phyloP scores from a whole-genome alignment of 2,888 invertebrate species.

The Pilophorus perplexus region DNA sequence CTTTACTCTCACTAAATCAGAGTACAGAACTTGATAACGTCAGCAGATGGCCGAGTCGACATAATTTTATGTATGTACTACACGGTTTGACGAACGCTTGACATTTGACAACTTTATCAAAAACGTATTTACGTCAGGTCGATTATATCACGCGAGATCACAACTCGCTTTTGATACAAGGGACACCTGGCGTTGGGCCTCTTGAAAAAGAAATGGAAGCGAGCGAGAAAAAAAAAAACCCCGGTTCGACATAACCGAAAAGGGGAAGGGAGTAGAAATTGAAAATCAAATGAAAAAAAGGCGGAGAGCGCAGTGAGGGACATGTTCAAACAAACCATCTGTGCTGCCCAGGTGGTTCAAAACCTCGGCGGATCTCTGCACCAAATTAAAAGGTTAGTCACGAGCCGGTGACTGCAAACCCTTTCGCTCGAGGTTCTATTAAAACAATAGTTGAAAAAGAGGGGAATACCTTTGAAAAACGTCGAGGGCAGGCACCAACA shows the following conservation, averaged over 20 bases:
- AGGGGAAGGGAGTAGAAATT: not conserved
- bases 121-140: not conserved
- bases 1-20: no score
- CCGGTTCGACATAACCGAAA: not conserved
- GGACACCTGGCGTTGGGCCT: slow-evolving; percentile 3
- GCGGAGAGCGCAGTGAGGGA: not conserved
- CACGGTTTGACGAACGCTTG: not conserved
- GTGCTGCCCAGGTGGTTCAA: slow-evolving; percentile 23
- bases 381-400: slow-evolving; percentile 38
- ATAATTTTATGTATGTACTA: no score
- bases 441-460: no score
- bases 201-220: not conserved
- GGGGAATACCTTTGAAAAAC: no score
- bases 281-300: slow-evolving; percentile 18
- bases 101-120: not conserved
- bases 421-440: slow-evolving; percentile 28
- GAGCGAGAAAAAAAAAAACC: not conserved
- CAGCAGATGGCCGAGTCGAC: no score
- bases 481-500: no score
- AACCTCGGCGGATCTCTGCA: slow-evolving; percentile 20
- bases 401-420: slow-evolving; percentile 35
- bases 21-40: no score
- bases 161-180: not conserved
- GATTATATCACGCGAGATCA: not conserved
- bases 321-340: slow-evolving; percentile 28